These are phyloP conservation scores for Zoanthus solanderi DNA, from an alignment of 92 coral and sea anemone genomes.

Conservation along the genomic window DNA sequence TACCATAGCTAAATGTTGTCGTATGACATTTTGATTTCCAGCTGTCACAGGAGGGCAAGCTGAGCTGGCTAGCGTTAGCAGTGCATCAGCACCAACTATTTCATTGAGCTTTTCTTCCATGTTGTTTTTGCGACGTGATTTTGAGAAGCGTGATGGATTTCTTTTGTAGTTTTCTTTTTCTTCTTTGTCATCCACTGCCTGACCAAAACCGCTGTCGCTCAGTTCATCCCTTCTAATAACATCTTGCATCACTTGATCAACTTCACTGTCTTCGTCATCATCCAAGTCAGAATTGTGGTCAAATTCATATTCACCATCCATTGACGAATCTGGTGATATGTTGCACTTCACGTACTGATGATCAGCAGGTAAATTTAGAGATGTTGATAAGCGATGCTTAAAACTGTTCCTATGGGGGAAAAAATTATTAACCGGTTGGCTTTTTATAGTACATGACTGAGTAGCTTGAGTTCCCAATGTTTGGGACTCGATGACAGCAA, in stretches of 20 bases:
- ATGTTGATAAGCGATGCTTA: conserved; percentile 69
- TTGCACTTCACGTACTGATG: conserved; percentile 66
- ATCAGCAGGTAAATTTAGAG: conserved; percentile 69
- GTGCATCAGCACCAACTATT: conserved; percentile 97
- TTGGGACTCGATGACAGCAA: no score
- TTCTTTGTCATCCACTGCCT: conserved; percentile 76
- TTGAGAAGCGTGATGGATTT: conserved; percentile 28
- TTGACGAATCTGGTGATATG: conserved; percentile 90
- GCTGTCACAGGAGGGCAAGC: conserved; percentile 75
- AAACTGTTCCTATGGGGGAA: neutral
- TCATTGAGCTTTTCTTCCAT: conserved; percentile 82
- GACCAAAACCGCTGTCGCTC: conserved; percentile 98
- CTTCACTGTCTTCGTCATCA: conserved; percentile 87
- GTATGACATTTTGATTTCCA: conserved; percentile 21
- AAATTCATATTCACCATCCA: conserved; percentile 98
- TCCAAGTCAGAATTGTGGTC: conserved; percentile 95
- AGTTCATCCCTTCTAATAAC: conserved; percentile 86
- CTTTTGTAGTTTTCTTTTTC: conserved; percentile 50
- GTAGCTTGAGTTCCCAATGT: no score
- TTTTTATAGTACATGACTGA: neutral
- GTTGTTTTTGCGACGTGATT: conserved; percentile 66
- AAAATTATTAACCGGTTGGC: neutral
- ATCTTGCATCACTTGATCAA: conserved; percentile 89
- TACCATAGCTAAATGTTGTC: conserved; percentile 45
- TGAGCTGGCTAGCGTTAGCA: conserved; percentile 91